A percentile compares a stretch with the other conserved stretches of the same genome.
phyloP scores from a whole-genome alignment of 2,113 vertebrate species.

The Lethenteron reissneri region DNA sequence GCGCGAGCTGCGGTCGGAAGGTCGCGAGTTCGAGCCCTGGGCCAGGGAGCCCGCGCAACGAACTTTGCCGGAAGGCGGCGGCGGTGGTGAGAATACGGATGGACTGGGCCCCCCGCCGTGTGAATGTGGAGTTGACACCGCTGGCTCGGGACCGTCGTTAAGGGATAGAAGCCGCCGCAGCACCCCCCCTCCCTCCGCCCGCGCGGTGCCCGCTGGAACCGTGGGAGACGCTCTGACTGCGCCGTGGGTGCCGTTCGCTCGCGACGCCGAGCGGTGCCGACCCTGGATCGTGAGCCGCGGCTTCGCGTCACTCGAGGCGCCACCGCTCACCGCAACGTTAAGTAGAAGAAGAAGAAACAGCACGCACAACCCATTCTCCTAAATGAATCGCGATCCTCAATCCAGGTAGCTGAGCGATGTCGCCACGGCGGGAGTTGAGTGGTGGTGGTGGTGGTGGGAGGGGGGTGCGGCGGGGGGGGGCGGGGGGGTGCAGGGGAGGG shows the following conservation, averaged over 20 bases:
- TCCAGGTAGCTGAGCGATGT: too few relatives aligned
- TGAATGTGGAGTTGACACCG: too few relatives aligned
- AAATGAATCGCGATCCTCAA: too few relatives aligned
- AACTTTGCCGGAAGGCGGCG: slow-evolving; percentile 10
- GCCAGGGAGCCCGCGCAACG: not conserved
- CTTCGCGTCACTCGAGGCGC: slow-evolving; percentile 15
- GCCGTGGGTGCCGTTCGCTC: not conserved
- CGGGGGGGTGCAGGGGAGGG: not conserved
- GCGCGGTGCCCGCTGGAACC: not conserved
- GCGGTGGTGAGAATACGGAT: slow-evolving; percentile 1
- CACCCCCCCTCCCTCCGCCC: fast-evolving
- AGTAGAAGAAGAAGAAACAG: slow-evolving; percentile 18
- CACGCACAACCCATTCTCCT: not conserved
- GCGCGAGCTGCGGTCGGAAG: slow-evolving; percentile 12
- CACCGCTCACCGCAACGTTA: slow-evolving; percentile 26
- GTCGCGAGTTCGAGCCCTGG: not conserved
- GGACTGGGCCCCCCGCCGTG: not conserved
- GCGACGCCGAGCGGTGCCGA: not conserved
- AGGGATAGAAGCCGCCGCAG: slow-evolving; percentile 5
- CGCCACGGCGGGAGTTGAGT: not conserved
- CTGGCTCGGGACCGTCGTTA: not conserved
- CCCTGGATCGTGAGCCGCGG: slow-evolving; percentile 2
- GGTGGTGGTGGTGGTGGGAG: not conserved
- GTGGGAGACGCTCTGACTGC: not conserved
- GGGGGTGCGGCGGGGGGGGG: not conserved